phyloP scores from a whole-genome alignment of 2,797 vertebrate genomes.

The Toxotes lorentzi region DNA sequence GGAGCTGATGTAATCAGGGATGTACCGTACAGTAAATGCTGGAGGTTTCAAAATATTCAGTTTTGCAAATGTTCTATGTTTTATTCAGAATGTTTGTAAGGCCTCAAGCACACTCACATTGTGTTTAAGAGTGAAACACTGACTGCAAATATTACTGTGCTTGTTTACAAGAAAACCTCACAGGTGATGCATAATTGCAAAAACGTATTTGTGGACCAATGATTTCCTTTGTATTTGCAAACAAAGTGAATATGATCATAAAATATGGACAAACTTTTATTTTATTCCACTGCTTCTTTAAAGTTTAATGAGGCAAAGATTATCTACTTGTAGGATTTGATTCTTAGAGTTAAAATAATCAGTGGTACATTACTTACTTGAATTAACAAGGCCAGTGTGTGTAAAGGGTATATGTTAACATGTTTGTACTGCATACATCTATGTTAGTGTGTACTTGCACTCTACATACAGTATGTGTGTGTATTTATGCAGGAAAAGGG shows the following conservation, averaged over 20 bases:
- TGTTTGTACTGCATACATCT: not conserved
- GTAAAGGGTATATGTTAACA: not conserved
- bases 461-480: not conserved
- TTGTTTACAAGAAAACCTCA: constrained; percentile 16
- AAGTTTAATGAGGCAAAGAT: not conserved
- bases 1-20: constrained; percentile 14
- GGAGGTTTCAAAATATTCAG: constrained; percentile 26
- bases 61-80: constrained; percentile 36
- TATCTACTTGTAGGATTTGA: not conserved
- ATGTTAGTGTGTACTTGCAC: not conserved
- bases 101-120: constrained; percentile 26
- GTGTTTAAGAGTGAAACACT: constrained; percentile 6
- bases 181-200: constrained; percentile 11
- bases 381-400: not conserved
- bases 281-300: not conserved
- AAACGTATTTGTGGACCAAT: not conserved
- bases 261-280: not conserved
- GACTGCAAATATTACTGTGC: constrained; percentile 1
- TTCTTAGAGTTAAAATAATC: not conserved
- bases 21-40: not conserved
- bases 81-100: constrained; percentile 29
- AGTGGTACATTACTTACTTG: not conserved
- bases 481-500: constrained; percentile 19
- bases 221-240: not conserved
- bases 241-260: not conserved